Percentiles rank a stretch among this genome's conserved stretches.
Evolutionary conservation across 2,113 vertebrate genomes (phyloP).

Genomic region (Chionis minor): DNA sequence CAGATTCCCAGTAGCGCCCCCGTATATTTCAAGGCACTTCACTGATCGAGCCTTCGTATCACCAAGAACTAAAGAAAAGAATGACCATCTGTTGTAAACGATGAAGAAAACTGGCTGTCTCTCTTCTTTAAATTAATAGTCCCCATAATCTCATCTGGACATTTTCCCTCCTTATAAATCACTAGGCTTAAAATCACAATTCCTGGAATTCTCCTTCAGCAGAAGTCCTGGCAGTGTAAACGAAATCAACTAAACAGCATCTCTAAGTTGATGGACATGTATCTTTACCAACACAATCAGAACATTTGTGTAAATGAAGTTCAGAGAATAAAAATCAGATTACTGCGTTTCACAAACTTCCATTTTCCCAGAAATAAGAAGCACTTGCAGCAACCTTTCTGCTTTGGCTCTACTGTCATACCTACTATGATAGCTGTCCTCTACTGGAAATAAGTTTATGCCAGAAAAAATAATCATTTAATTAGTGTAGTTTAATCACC

Average conservation of each 20-base stretch:
- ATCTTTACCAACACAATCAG: not conserved
- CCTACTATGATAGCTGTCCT: not conserved
- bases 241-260: not conserved
- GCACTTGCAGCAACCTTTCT: not conserved
- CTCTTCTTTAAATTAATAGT: not conserved
- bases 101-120: not conserved
- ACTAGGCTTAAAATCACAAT: not conserved
- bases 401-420: not conserved
- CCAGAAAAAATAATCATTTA: not conserved
- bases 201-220: not conserved
- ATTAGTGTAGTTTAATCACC: not conserved
- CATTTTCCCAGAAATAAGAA: not conserved
- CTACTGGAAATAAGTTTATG: not conserved
- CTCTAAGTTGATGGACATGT: not conserved
- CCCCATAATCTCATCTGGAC: not conserved
- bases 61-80: not conserved
- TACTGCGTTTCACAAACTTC: not conserved
- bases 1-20: not conserved
- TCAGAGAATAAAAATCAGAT: not conserved
- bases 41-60: not conserved
- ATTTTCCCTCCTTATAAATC: not conserved
- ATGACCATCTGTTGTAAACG: not conserved
- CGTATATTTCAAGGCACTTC: not conserved
- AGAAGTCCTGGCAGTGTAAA: not conserved
- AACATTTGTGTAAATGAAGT: not conserved